phyloP scores from a whole-genome alignment of 23 tunicate genomes.

The Styela plicata region DNA sequence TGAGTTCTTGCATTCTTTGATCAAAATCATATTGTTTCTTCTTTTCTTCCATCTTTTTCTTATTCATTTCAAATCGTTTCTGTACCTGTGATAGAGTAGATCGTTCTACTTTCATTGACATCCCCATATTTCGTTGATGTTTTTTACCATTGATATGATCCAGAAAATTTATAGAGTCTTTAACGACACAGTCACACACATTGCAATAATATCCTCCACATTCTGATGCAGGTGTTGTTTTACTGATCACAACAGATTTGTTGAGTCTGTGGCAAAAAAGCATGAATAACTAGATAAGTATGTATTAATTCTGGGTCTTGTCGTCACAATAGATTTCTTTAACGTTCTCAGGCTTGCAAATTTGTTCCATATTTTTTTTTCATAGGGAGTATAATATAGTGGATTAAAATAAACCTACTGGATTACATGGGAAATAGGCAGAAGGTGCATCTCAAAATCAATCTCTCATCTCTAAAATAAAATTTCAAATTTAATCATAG shows the following conservation, averaged over 20 bases:
- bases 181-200: constrained; percentile 98
- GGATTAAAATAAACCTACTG: too few species aligned
- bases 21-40: constrained; percentile 93
- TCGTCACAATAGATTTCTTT: too few species aligned
- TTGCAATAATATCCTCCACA: constrained; percentile 98
- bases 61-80: constrained; percentile 80
- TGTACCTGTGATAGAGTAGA: constrained; percentile 93
- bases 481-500: too few species aligned
- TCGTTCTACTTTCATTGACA: constrained; percentile 96
- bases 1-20: constrained; percentile 91
- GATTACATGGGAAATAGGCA: too few species aligned
- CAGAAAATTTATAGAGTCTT: constrained; percentile 95
- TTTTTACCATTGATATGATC: constrained; percentile 99
- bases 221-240: constrained; percentile 77
- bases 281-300: too few species aligned
- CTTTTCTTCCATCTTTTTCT: constrained; percentile 88
- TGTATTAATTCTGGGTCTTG: too few species aligned
- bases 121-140: constrained; percentile 95
- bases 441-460: too few species aligned
- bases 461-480: too few species aligned
- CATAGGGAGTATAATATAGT: too few species aligned
- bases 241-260: constrained; percentile 78
- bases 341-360: too few species aligned
- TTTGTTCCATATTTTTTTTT: too few species aligned
- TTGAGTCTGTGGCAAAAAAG: constrained; percentile 33